Evolutionary conservation across 2,888 invertebrate species (phyloP).

Genomic region (Venustoraphidia nigricollis): DNA sequence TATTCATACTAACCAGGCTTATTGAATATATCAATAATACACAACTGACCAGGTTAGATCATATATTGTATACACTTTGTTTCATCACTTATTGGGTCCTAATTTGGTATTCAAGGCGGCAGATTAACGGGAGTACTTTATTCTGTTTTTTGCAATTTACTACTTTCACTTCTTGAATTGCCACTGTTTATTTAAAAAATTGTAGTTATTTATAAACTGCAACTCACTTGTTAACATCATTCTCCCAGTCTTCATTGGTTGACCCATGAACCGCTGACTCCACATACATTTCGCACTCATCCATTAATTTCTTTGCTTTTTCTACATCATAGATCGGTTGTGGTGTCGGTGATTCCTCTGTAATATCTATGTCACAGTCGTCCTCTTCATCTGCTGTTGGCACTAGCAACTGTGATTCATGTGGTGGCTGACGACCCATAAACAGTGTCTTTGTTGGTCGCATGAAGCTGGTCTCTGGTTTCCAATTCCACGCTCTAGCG

Average conservation of each 20-base stretch:
- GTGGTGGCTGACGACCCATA: slow-evolving; percentile 16
- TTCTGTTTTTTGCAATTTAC: no score
- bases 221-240: slow-evolving; percentile 42
- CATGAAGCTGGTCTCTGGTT: slow-evolving; percentile 43
- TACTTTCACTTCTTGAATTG: no score
- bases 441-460: slow-evolving; percentile 39
- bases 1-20: no score
- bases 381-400: slow-evolving; percentile 12
- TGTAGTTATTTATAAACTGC: no score
- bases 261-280: slow-evolving; percentile 40
- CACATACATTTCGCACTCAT: slow-evolving; percentile 51
- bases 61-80: no score
- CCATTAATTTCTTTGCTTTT: slow-evolving; percentile 48
- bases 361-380: slow-evolving; percentile 30
- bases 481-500: slow-evolving; percentile 52
- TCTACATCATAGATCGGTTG: slow-evolving; percentile 39
- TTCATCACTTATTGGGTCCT: no score
- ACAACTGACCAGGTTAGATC: no score
- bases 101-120: no score
- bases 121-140: no score
- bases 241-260: slow-evolving; percentile 51
- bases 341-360: slow-evolving; percentile 24
- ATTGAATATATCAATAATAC: no score
- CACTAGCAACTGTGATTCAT: neutral
- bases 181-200: no score